A percentile compares a stretch with the other conserved stretches of the same genome.
Conservation (phyloP, 2,797 vertebrate genomes). For the Galago senegalensis region DNA sequence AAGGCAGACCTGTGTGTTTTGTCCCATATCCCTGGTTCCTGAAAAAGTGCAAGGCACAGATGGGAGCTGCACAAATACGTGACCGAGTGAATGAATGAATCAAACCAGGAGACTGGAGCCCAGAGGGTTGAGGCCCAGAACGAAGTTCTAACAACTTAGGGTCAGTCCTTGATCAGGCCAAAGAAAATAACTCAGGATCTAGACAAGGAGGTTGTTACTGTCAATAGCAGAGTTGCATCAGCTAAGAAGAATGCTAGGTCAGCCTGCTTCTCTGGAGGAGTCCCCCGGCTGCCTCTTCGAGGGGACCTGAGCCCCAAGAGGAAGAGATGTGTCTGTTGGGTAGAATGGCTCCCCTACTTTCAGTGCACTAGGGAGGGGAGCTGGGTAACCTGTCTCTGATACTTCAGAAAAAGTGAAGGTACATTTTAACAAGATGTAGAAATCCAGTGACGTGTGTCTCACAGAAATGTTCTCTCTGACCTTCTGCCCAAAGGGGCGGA, state of each 20-base stretch:
- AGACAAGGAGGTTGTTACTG: background rate
- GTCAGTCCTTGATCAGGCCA: background rate
- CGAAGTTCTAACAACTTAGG: background rate
- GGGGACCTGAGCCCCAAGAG: background rate
- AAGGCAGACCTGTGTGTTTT: background rate
- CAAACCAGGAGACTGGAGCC: background rate
- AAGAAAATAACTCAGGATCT: background rate
- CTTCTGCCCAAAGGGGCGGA: constrained; percentile 76
- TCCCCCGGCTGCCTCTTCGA: background rate
- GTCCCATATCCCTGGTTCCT: background rate
- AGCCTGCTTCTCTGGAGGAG: background rate
- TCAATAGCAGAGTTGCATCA: background rate
- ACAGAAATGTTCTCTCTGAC: constrained; percentile 77
- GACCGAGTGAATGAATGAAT: background rate
- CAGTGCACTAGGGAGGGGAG: background rate
- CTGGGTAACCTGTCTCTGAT: background rate
- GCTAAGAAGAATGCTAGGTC: background rate
- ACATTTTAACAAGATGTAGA: constrained; percentile 67
- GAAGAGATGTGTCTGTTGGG: background rate
- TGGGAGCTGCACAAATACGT: background rate
- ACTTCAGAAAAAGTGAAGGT: background rate
- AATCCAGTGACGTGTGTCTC: constrained; percentile 64
- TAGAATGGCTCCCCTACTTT: background rate
- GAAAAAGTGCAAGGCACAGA: background rate
- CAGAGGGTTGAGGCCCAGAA: background rate